A percentile compares a stretch with the other conserved stretches of the same genome.
These are phyloP conservation scores for Anthonomus grandis DNA, from an alignment of 1,140 invertebrate species.

Conservation along the genomic window DNA sequence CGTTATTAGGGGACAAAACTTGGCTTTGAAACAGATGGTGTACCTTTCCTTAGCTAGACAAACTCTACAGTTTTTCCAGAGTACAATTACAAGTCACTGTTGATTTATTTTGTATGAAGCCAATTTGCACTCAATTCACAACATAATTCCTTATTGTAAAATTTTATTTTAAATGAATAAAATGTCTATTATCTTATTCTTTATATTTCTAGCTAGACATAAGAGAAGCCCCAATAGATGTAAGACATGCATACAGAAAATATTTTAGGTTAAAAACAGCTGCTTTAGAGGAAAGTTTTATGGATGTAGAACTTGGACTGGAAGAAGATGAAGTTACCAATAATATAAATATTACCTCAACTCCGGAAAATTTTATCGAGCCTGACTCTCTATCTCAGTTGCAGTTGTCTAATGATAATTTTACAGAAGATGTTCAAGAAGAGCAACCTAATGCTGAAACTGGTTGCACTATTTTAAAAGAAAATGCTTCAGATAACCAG, in stretches of 20 bases:
- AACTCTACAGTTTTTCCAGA: too few species aligned
- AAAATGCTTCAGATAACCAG: slow-evolving; percentile 11
- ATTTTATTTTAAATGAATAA: slow-evolving; percentile 11
- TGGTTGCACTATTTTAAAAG: not conserved
- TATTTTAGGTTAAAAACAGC: slow-evolving; percentile 76
- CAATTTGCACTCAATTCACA: not conserved
- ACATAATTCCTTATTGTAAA: slow-evolving; percentile 19
- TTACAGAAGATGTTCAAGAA: slow-evolving; percentile 12
- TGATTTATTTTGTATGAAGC: too few species aligned
- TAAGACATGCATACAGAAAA: slow-evolving; percentile 73
- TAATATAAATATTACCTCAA: not conserved
- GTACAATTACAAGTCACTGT: too few species aligned
- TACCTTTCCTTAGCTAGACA: too few species aligned
- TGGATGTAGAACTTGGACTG: slow-evolving; percentile 49
- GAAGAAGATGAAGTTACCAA: slow-evolving; percentile 37
- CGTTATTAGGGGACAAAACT: too few species aligned
- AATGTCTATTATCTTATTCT: slow-evolving; percentile 16
- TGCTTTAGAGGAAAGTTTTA: slow-evolving; percentile 66
- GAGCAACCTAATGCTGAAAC: not conserved
- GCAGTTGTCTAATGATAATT: slow-evolving; percentile 18
- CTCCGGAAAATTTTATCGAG: not conserved
- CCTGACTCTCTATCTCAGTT: slow-evolving; percentile 7
- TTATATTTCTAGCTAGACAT: slow-evolving; percentile 64
- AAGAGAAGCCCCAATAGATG: slow-evolving; percentile 63
- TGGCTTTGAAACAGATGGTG: too few species aligned